Conservation (phyloP, 2,888 invertebrate species). For the Hypomecis punctinalis region DNA sequence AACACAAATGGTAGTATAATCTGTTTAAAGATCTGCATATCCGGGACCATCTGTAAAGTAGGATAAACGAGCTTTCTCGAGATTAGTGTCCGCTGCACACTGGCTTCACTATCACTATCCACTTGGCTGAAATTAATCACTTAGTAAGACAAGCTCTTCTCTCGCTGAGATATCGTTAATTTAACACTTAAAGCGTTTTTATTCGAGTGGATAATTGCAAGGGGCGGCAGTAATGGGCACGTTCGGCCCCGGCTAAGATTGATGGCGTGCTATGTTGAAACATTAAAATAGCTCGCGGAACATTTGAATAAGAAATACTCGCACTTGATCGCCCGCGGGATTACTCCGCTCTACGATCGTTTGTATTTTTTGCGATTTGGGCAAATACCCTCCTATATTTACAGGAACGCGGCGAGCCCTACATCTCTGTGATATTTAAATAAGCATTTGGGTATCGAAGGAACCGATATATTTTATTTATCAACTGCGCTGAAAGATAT, state of each 20-base stretch:
- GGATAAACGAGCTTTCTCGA: conserved; percentile 55
- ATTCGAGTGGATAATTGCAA: conserved; percentile 82
- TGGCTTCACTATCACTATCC: conserved; percentile 60
- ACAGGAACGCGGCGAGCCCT: conserved; percentile 24
- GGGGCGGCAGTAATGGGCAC: conserved; percentile 76
- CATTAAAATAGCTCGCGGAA: conserved; percentile 78
- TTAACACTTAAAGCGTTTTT: conserved; percentile 84
- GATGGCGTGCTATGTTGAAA: conserved; percentile 77
- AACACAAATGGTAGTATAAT: conserved; percentile 20
- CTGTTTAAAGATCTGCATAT: conserved; percentile 38
- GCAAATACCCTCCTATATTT: conserved; percentile 32
- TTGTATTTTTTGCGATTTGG: conserved; percentile 60
- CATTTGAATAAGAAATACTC: conserved; percentile 79
- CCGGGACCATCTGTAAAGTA: conserved; percentile 40
- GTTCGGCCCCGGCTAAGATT: conserved; percentile 78
- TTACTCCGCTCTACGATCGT: conserved; percentile 70
- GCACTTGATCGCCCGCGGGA: conserved; percentile 69
- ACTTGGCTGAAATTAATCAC: conserved; percentile 72
- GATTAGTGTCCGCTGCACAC: conserved; percentile 49
- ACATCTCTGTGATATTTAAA: conserved; percentile 38
- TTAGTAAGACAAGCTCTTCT: conserved; percentile 74
- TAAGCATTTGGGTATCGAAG: conserved; percentile 38
- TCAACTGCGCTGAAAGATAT: conserved; percentile 28
- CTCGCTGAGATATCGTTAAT: conserved; percentile 81
- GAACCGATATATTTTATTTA: conserved; percentile 37